phyloP scores from a whole-genome alignment of 2,113 vertebrate species.

The Cromileptes altivelis region DNA sequence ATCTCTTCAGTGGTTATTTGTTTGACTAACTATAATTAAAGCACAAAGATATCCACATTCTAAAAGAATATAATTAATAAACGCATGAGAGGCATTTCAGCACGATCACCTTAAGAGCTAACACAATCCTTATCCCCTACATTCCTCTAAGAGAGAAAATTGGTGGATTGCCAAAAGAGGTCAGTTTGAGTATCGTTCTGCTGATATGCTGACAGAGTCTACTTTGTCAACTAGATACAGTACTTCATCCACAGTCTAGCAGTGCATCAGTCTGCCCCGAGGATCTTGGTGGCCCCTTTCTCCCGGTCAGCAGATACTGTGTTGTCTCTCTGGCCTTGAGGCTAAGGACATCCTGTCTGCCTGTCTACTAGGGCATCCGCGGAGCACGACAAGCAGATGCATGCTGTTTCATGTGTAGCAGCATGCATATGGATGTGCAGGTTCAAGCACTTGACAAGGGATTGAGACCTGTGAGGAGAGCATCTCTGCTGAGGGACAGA shows the following conservation, averaged over 20 bases:
- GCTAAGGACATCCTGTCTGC: slow-evolving; percentile 73
- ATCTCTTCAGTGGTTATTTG: slow-evolving; percentile 1
- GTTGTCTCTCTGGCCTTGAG: slow-evolving; percentile 60
- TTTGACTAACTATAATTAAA: slow-evolving; percentile 42
- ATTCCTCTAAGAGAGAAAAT: slow-evolving; percentile 8
- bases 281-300: slow-evolving; percentile 66
- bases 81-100: not conserved
- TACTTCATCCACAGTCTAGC: slow-evolving; percentile 46
- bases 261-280: slow-evolving; percentile 49
- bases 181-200: slow-evolving; percentile 45
- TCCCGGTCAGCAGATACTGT: slow-evolving; percentile 70
- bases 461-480: slow-evolving; percentile 77
- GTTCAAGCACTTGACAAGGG: slow-evolving; percentile 81
- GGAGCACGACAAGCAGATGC: slow-evolving; percentile 72
- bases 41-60: slow-evolving; percentile 4
- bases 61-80: not conserved
- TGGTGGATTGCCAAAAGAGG: slow-evolving; percentile 33
- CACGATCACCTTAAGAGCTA: slow-evolving; percentile 9
- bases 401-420: slow-evolving; percentile 68
- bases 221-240: slow-evolving; percentile 58
- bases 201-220: slow-evolving; percentile 60
- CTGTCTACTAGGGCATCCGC: slow-evolving; percentile 56
- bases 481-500: slow-evolving; percentile 72
- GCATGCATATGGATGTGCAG: slow-evolving; percentile 85
- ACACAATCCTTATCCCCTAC: not conserved